phyloP scores from a whole-genome alignment of 2,113 vertebrate species.

The Parotia lawesii region DNA sequence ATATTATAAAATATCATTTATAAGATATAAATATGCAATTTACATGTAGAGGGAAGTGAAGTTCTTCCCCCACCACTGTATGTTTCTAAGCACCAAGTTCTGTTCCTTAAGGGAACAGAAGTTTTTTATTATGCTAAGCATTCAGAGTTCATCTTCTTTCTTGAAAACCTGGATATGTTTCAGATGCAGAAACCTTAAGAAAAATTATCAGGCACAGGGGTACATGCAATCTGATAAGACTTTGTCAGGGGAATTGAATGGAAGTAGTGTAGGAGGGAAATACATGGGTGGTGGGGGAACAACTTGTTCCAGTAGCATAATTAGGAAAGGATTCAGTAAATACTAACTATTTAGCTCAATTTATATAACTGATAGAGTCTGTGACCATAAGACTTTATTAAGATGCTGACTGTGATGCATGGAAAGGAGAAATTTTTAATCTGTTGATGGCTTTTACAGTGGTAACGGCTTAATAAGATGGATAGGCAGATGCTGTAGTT shows the following conservation, averaged over 20 bases:
- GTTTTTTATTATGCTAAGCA: not conserved
- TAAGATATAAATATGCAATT: not conserved
- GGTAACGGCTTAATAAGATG: not conserved
- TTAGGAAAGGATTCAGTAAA: slow-evolving; percentile 18
- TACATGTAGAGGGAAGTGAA: not conserved
- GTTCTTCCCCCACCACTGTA: not conserved
- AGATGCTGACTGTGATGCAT: not conserved
- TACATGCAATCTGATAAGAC: not conserved
- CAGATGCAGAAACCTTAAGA: not conserved
- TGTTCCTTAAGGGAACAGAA: not conserved
- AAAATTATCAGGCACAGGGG: not conserved
- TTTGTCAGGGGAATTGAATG: slow-evolving; percentile 13
- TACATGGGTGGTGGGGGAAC: slow-evolving; percentile 20
- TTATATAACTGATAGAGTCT: not conserved
- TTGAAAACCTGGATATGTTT: not conserved
- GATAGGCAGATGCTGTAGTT: not conserved
- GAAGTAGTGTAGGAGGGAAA: slow-evolving; percentile 13
- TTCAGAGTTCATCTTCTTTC: not conserved
- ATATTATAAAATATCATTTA: not conserved
- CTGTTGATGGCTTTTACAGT: not conserved
- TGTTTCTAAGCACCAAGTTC: not conserved
- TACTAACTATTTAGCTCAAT: slow-evolving; percentile 29
- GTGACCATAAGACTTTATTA: not conserved
- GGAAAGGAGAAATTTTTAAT: not conserved
- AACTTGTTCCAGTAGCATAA: slow-evolving; percentile 23